Base-by-base conservation (phyloP, 2,888 invertebrate species). In the Megaustenia siamemsis region DNA sequence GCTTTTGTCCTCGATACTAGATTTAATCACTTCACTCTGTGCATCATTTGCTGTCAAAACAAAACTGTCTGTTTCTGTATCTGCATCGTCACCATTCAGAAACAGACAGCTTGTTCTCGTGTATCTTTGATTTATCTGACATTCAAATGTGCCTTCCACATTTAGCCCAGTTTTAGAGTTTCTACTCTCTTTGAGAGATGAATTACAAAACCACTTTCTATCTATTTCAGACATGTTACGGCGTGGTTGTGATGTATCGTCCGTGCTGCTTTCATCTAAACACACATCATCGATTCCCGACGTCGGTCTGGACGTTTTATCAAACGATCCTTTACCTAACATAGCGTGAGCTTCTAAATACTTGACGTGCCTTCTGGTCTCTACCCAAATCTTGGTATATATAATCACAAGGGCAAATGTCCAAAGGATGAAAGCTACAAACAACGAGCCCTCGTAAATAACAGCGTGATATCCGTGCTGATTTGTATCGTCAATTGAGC, bases 401-500 rank as follows among this genome's bases (percentile, higher is more conserved):
- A 86, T 69, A 1, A 49, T 38, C 49, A 63, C 75, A 6, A 81
- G 43, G 6, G 63, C 56, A 32, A 80, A 28, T 3, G 81, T 83
- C 32, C 75, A 73, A 8, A 83, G 24, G 15, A 85, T 10, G n/a
- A 88, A 88, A 5, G 56, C 18, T 0, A 49, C 78, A 45, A 49
- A 76, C 18, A 88, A 76, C 12, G 78, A 24, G 0, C 71, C 38
- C 21, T 87, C 85, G 63, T 88, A 88, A 8, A 87, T 68, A 21
- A 88, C 24, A 3, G 87, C 86, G 73, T 82, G 83, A 0, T 73
- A 32, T 10, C 66, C 82, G 18, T 75, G 84, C 12, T 49, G 40
- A 71, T 75, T 66, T 28, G 49, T 43, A 69, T 88, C 88, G 56
- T 82, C 76, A n/a, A 84, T 77, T 28, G 88, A 88, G 63, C 88